Percentiles rank a stretch among this genome's conserved stretches.
phyloP scores from a whole-genome alignment of 2,113 vertebrate species.

The Chionodraco myersi region DNA sequence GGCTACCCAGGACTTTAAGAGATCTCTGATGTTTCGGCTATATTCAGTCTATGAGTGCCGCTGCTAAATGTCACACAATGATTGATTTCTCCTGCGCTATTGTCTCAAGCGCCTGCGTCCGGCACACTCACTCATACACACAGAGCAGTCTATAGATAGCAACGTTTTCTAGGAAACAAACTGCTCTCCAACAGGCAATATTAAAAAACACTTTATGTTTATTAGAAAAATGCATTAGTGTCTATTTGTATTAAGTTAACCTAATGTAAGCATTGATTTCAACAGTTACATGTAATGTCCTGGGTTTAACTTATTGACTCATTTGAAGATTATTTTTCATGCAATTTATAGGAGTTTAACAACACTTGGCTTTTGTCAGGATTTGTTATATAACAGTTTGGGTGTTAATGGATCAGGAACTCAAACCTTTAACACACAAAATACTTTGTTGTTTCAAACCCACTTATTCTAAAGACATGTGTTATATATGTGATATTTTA shows the following conservation, averaged over 20 bases:
- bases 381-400: neutral
- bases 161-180: too few species aligned
- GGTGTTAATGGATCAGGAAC: neutral
- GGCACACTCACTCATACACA: too few species aligned
- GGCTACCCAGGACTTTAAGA: too few species aligned
- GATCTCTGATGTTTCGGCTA: too few species aligned
- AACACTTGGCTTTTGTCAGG: neutral
- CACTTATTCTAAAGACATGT: conserved; percentile 14
- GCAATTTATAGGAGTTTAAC: neutral
- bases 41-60: too few species aligned
- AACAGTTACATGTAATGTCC: neutral
- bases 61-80: too few species aligned
- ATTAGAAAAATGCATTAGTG: neutral
- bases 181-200: too few species aligned
- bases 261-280: neutral
- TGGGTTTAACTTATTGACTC: neutral
- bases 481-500: conserved; percentile 7
- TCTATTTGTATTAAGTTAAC: too few species aligned
- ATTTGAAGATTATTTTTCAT: neutral
- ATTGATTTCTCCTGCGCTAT: too few species aligned
- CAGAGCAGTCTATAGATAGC: too few species aligned
- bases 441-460: conserved; percentile 5
- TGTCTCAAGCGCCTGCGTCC: too few species aligned
- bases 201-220: too few species aligned
- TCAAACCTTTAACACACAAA: neutral